Base-by-base conservation (phyloP, 2,888 invertebrate species). In the Drosophila heteroneura region DNA sequence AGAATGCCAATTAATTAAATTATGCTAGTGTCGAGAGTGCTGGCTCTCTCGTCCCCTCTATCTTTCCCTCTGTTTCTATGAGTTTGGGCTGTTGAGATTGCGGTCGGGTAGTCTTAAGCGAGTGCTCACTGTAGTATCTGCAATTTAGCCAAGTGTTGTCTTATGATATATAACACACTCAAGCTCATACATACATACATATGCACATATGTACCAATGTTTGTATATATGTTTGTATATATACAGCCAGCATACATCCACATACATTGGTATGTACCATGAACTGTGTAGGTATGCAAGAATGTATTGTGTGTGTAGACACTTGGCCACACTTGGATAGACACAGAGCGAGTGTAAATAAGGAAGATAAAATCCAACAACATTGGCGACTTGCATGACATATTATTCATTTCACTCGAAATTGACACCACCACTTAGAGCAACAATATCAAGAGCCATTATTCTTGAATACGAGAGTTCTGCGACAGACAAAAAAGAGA, bases 371-470 rank as follows among this genome's bases (percentile, higher is more conserved):
- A 82, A 80, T 65, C 69, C 83, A 62, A 74, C 80, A 79, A 62
- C 74, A 66, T 66, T 66, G 75, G 47, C 74, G 56, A 82, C 81
- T 76, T 71, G 69, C 73, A 73, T 78, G 78, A 81, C 81, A 79
- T 81, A 76, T 85, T 86, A 87, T 84, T 84, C 76, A 87, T 81
- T 87, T 82, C 79, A 70, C 77, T 84, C 57, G 76, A 82, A 85
- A 87, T 85, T 83, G 85, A 83, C 81, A 83, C 87, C 81, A 78
- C 79, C 87, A 85, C 85, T 85, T 85, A 75, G 69, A 83, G 69
- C 80, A 80, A 82, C 82, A 77, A 79, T 79, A 84, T 76, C 82
- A 79, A 72, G 82, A 79, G 70, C 73, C 84, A 84, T 82, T 79
- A 84, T 81, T 84, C 82, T 76, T 76, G 74, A 68, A 47, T 37